Evolutionary conservation across 1,140 invertebrate genomes (phyloP), one percentile per base, ranked within the genome.

Genomic region (Planococcus citri): DNA sequence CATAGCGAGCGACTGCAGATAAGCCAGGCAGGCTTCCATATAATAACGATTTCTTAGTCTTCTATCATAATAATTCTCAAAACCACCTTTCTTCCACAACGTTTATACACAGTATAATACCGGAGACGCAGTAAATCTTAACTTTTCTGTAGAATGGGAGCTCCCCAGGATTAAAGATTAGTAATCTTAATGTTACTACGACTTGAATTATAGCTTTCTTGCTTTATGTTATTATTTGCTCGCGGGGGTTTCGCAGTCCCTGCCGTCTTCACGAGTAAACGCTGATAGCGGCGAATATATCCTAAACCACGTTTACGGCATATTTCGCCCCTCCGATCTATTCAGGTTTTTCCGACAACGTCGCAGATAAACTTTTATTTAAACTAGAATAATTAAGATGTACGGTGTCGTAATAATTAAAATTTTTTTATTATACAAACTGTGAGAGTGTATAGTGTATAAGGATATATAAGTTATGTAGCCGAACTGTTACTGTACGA

Each of bases 191-290:
- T 64, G 60, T 64, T 64, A 64, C 60, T 64, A 64, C 60, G 25
- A 64, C 60, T 64, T 64, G 60, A 64, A 64, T 64, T 64, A 64
- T 64, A 64, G 60, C 60, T 64, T 64, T 64, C 60, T 64, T 64
- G 60, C 60, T 64, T 64, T 64, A 64, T 64, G 60, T 64, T 64
- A 64, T 64, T 64, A 64, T 64, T 64, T 64, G 60, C 60, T 64
- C 60, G 60, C 60, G 60, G 60, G 60, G 60, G 60, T 64, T 64
- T 64, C 22, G 22, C 60, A 64, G 60, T 64, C 60, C 60, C 25
- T 64, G 60, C 21, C 25, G 60, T 64, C 21, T 64, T 64, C 60
- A 20, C 60, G 60, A 64, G 60, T 64, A 25, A 51, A 64, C 60
- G 25, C 60, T 64, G 60, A 64, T 64, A 64, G 60, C 60, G 60